Evolutionary conservation across 1,140 invertebrate species (phyloP).

Genomic region (Onthophagus taurus): DNA sequence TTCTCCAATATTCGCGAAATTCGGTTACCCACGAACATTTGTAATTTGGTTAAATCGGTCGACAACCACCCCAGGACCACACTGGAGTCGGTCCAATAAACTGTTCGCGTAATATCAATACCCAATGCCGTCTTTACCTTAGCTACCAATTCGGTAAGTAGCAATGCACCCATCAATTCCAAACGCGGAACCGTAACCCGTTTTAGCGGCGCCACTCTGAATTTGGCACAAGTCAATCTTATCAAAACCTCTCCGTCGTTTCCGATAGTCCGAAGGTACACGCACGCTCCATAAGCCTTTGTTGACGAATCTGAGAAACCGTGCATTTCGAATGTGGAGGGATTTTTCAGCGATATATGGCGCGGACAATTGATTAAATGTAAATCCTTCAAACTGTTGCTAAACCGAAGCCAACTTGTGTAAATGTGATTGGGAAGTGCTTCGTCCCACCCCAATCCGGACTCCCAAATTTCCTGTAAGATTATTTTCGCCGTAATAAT

Average conservation of each 20-base stretch:
- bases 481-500: no score
- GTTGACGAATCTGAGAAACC: slow-evolving; percentile 27
- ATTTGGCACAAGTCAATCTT: slow-evolving; percentile 25
- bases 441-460: no score
- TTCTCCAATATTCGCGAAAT: neutral
- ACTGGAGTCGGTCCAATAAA: slow-evolving; percentile 4
- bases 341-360: neutral
- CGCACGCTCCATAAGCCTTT: slow-evolving; percentile 16
- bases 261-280: neutral
- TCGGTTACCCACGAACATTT: slow-evolving; percentile 1
- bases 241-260: neutral
- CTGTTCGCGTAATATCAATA: no score
- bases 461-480: no score
- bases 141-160: no score
- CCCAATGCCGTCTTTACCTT: no score
- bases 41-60: neutral
- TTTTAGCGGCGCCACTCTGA: slow-evolving; percentile 37
- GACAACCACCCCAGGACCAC: neutral
- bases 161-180: neutral
- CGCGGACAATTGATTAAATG: slow-evolving; percentile 15
- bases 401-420: no score
- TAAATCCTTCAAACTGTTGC: slow-evolving; percentile 15
- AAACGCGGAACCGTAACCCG: neutral
- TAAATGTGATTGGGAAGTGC: no score
- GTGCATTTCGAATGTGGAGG: slow-evolving; percentile 19